Percentiles rank a stretch among this genome's conserved stretches.
phyloP scores from a whole-genome alignment of 1,140 invertebrate species.

The Drosophila guanche region DNA sequence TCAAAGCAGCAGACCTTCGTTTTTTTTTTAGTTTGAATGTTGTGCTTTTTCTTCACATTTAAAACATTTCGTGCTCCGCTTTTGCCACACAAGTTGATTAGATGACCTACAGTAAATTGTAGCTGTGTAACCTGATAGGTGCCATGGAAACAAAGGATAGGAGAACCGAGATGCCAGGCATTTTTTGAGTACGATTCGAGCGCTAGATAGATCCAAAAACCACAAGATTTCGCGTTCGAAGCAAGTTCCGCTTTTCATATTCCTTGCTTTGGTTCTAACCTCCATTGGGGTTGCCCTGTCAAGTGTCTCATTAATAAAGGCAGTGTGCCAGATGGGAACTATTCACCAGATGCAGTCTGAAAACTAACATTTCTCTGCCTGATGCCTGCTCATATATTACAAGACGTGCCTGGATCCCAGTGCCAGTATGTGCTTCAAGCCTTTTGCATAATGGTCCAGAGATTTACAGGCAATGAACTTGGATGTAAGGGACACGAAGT shows the following conservation, averaged over 20 bases:
- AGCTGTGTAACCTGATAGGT: too few relatives aligned
- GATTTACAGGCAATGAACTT: slow-evolving; percentile 61
- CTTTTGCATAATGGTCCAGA: slow-evolving; percentile 63
- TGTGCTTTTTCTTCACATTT: too few relatives aligned
- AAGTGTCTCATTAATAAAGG: slow-evolving; percentile 75
- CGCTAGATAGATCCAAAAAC: too few relatives aligned
- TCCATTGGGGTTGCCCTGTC: slow-evolving; percentile 36
- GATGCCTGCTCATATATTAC: slow-evolving; percentile 31
- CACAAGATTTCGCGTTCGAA: not conserved
- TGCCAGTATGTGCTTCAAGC: slow-evolving; percentile 14
- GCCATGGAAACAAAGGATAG: too few relatives aligned
- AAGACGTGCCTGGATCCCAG: slow-evolving; percentile 37
- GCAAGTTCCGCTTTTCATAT: slow-evolving; percentile 27
- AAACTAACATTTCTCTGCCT: slow-evolving; percentile 8
- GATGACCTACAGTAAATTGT: too few relatives aligned
- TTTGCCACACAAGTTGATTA: too few relatives aligned
- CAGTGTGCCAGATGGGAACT: slow-evolving; percentile 22
- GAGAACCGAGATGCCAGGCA: too few relatives aligned
- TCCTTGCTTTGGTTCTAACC: not conserved
- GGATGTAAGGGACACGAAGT: not conserved
- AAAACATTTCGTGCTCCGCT: too few relatives aligned
- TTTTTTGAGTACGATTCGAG: too few relatives aligned
- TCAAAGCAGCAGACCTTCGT: too few relatives aligned
- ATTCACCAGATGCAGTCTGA: slow-evolving; percentile 24
- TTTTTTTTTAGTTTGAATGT: too few relatives aligned